Base-by-base conservation (phyloP, 2,113 vertebrate genomes). In the Zingel zingel region DNA sequence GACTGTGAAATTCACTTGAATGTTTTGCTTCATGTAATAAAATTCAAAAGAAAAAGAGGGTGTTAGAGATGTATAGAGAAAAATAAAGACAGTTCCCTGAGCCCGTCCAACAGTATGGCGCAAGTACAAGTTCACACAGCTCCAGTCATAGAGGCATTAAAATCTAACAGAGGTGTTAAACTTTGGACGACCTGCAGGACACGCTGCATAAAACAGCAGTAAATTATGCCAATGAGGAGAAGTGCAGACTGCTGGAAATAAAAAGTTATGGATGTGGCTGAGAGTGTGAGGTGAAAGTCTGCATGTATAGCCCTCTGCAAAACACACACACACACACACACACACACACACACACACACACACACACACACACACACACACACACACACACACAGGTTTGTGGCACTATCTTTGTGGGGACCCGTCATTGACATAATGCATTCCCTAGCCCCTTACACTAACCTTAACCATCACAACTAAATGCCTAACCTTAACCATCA, bases 151-250 rank as follows among this genome's bases (percentile, higher is more conserved):
- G 50, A 78, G 76, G 73, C 79, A 84, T 83, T 90, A 50, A 86
- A 87, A 79, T 76, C 66, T 39, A 84, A 86, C 78, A 70, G 87
- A 86, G 87, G 84, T 85, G 87, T 91, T 91, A 83, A 91, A 90
- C 90, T 89, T 85, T 91, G 88, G 86, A 91, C 79, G 90, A 91
- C 83, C 88, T 73, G 83, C 77, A 51, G 83, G 81, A 88, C 80
- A 82, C n/a, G 69, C 83, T 71, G 85, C 87, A 90, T 92, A 88
- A 90, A 91, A 85, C 81, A 61, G 78, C 85, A 56, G 80, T 89
- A 90, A 92, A 92, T 89, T 88, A 89, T 74, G 53, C 77, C 83
- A 74, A 82, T 79, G 78, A 88, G 80, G 50, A 91, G 84, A 83
- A 78, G 81, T 85, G 86, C 85, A 87, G 87, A 88, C 88, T 84